These are phyloP conservation scores for Margarornis squamiger DNA, from an alignment of 2,797 vertebrate species.

Conservation along the genomic window DNA sequence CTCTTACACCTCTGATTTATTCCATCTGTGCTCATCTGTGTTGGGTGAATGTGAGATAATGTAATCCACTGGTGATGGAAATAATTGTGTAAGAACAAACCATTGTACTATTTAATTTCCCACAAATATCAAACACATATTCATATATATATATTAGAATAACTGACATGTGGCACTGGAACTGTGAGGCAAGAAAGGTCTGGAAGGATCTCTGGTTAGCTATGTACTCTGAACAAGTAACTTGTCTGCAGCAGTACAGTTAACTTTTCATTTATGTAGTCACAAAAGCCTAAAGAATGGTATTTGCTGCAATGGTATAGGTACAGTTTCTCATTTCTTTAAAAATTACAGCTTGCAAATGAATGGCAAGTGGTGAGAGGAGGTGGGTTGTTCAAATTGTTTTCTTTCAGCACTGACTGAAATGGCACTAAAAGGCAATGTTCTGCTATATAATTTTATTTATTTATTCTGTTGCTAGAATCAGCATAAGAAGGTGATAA, in stretches of 20 bases:
- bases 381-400: neutral
- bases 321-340: neutral
- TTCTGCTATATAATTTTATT: neutral
- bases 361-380: neutral
- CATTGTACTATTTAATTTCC: neutral
- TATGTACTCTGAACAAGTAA: neutral
- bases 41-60: neutral
- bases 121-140: neutral
- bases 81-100: neutral
- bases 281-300: neutral
- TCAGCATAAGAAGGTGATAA: neutral
- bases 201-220: neutral
- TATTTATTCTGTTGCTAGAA: neutral
- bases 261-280: neutral
- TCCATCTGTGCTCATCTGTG: rapidly evolving
- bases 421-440: neutral
- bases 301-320: neutral
- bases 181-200: neutral
- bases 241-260: neutral
- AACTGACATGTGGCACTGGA: neutral
- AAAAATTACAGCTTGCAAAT: neutral
- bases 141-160: neutral
- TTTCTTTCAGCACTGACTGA: neutral
- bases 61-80: neutral
- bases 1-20: neutral